Evolutionary conservation across 2,113 vertebrate species (phyloP).

Genomic region (Pholis gunnellus): DNA sequence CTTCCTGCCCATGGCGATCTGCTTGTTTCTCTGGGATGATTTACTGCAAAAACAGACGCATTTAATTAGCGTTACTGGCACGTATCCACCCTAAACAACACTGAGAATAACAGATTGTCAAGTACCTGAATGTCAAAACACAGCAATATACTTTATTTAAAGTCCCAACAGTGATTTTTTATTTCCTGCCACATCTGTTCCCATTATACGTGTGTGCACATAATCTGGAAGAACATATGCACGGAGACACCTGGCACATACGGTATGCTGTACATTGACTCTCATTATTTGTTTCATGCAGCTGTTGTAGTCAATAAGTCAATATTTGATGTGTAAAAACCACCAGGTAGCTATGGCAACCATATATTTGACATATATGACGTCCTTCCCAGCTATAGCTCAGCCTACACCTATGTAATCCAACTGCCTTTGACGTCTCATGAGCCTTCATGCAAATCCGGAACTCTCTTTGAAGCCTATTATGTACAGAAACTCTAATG

Average conservation of each 20-base stretch:
- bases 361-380: not conserved
- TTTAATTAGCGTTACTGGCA: not conserved
- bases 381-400: not conserved
- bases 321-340: not conserved
- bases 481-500: not conserved
- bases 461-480: not conserved
- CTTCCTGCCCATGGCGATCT: constrained; percentile 98
- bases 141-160: constrained; percentile 15
- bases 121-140: not conserved
- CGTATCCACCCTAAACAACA: not conserved
- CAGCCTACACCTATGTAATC: not conserved
- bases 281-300: constrained; percentile 17
- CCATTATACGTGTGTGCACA: not conserved
- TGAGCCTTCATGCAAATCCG: constrained; percentile 30
- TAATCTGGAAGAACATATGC: constrained; percentile 11
- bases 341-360: not conserved
- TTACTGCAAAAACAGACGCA: constrained; percentile 85
- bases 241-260: not conserved
- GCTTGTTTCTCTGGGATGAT: constrained; percentile 97
- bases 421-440: not conserved
- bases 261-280: not conserved
- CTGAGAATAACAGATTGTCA: not conserved
- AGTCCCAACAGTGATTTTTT: not conserved
- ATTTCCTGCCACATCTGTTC: constrained; percentile 27
- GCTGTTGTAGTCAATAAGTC: not conserved